These are phyloP conservation scores for Drosophila villosipedis DNA, from an alignment of 2,888 invertebrate species.

Conservation along the genomic window DNA sequence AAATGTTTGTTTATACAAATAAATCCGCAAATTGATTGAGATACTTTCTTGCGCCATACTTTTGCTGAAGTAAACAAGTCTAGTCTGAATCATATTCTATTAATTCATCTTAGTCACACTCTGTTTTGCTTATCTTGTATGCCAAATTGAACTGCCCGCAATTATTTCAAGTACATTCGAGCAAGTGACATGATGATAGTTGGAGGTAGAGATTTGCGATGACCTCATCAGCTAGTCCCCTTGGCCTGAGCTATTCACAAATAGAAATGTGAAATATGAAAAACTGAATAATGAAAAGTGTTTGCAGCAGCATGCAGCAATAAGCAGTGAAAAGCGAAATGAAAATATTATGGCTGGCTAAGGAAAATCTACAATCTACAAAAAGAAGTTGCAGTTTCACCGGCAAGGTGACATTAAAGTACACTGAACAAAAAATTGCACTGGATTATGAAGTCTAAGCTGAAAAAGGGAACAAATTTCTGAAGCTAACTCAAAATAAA, in stretches of 20 bases:
- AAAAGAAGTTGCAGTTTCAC: slow-evolving; percentile 19
- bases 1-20: slow-evolving; percentile 34
- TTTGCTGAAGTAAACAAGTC: slow-evolving; percentile 11
- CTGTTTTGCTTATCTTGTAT: not conserved
- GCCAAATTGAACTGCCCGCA: not conserved
- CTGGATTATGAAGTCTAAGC: not conserved
- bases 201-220: slow-evolving; percentile 45
- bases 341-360: slow-evolving; percentile 72
- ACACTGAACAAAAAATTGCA: slow-evolving; percentile 2
- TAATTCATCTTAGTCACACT: slow-evolving; percentile 28
- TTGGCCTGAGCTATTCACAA: slow-evolving; percentile 14
- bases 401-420: slow-evolving; percentile 54
- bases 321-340: slow-evolving; percentile 58
- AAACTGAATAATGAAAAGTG: slow-evolving; percentile 78
- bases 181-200: slow-evolving; percentile 5
- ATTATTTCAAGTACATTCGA: slow-evolving; percentile 6
- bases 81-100: not conserved
- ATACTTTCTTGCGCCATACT: slow-evolving; percentile 13
- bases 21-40: slow-evolving; percentile 30
- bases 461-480: not conserved
- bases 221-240: slow-evolving; percentile 45
- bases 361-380: slow-evolving; percentile 36
- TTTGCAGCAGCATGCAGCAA: slow-evolving; percentile 46
- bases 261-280: slow-evolving; percentile 78
- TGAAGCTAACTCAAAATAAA: not conserved